These are phyloP conservation scores for Masnerella sp. DNA, from an alignment of 2,888 invertebrate species.

Conservation along the genomic window DNA sequence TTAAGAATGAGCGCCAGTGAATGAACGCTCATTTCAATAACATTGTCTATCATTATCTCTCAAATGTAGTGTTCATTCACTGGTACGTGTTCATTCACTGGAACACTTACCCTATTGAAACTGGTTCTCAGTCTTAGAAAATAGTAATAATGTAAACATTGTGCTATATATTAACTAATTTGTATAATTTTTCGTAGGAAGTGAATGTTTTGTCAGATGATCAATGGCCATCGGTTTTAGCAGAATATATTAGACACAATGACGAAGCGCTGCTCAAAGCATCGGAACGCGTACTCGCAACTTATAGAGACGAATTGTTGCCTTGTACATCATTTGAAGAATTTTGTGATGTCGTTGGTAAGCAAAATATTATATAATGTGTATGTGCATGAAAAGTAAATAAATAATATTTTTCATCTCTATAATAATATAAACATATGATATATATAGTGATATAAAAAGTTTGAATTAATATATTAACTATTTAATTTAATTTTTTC, in stretches of 20 bases:
- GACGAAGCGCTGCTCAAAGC: constrained; percentile 94
- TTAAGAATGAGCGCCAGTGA: too few relatives aligned
- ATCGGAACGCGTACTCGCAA: constrained; percentile 88
- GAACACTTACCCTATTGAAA: too few relatives aligned
- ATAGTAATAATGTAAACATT: too few relatives aligned
- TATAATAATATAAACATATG: neutral
- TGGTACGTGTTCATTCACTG: too few relatives aligned
- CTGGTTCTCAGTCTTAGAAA: too few relatives aligned
- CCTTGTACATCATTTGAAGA: constrained; percentile 94
- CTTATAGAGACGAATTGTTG: constrained; percentile 92
- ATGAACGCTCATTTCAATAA: too few relatives aligned
- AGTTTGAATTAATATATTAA: neutral
- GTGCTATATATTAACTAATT: neutral
- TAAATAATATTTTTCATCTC: too few relatives aligned
- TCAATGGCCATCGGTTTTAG: constrained; percentile 93
- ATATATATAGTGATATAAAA: neutral
- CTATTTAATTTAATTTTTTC: constrained; percentile 65
- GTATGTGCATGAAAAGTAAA: too few relatives aligned
- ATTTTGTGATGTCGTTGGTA: constrained; percentile 94
- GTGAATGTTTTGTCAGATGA: constrained; percentile 85
- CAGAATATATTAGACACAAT: constrained; percentile 95
- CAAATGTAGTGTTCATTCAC: too few relatives aligned
- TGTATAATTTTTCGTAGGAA: constrained; percentile 78
- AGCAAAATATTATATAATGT: too few relatives aligned
- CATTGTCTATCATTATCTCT: too few relatives aligned